Percentiles rank a stretch among this genome's conserved stretches.
These are phyloP conservation scores for Hormaphis cornu DNA, from an alignment of 1,140 invertebrate genomes.

Conservation along the genomic window DNA sequence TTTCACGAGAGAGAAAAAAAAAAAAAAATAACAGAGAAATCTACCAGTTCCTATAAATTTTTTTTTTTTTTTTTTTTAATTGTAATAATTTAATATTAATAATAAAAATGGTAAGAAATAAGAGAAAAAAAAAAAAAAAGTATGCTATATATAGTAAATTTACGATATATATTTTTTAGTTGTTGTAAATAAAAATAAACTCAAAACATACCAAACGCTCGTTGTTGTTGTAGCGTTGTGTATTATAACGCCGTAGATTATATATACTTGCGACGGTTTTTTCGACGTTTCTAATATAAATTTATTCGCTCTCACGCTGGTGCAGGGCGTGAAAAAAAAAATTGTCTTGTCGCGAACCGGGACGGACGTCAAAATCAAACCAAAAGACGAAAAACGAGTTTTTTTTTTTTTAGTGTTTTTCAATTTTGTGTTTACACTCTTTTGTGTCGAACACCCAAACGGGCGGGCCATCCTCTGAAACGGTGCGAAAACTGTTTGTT, in stretches of 20 bases:
- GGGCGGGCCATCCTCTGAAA: too few relatives aligned
- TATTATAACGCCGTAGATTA: background rate
- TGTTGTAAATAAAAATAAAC: slow-evolving; percentile 27
- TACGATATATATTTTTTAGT: slow-evolving; percentile 30
- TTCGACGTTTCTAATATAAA: background rate
- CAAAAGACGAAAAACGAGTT: too few relatives aligned
- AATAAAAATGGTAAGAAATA: slow-evolving; percentile 22
- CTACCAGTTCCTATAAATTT: slow-evolving; percentile 33
- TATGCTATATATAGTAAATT: slow-evolving; percentile 30
- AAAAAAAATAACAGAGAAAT: slow-evolving; percentile 17
- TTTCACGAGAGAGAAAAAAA: background rate
- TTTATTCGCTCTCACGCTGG: too few relatives aligned
- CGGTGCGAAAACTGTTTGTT: too few relatives aligned
- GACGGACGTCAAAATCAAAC: too few relatives aligned
- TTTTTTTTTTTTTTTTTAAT: slow-evolving; percentile 31
- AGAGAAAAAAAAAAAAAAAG: too few relatives aligned
- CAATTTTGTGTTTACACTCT: too few relatives aligned
- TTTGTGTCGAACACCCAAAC: too few relatives aligned
- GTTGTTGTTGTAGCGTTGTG: background rate
- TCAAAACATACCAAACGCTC: slow-evolving; percentile 7
- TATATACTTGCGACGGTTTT: background rate
- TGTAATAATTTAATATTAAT: slow-evolving; percentile 32
- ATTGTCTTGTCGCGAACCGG: too few relatives aligned
- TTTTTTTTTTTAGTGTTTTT: too few relatives aligned
- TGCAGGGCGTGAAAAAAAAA: too few relatives aligned